Conservation (phyloP, 2,888 invertebrate genomes). For the Diadromus collaris region DNA sequence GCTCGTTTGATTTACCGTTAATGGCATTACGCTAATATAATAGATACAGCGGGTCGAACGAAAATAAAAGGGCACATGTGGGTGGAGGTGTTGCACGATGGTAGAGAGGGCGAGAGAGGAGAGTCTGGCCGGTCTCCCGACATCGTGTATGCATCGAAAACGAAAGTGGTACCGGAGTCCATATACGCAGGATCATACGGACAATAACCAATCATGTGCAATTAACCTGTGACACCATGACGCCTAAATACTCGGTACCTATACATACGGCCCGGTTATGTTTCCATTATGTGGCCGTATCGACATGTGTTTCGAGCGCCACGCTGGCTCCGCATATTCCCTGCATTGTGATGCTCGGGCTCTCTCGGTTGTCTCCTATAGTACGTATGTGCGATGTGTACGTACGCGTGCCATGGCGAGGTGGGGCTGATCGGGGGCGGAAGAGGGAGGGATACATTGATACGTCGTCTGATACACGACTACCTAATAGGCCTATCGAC, state of each 20-base stretch:
- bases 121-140: neutral
- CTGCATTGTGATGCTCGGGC: constrained; percentile 59
- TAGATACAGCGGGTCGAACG: constrained; percentile 61
- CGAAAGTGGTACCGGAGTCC: constrained; percentile 53
- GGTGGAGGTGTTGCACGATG: constrained; percentile 27
- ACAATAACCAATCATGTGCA: constrained; percentile 79
- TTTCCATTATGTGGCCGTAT: constrained; percentile 79
- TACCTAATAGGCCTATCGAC: constrained; percentile 70
- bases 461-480: constrained; percentile 67
- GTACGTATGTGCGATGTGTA: constrained; percentile 55
- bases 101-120: constrained; percentile 5
- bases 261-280: constrained; percentile 74
- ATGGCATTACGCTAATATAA: constrained; percentile 35
- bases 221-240: constrained; percentile 79
- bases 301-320: constrained; percentile 78
- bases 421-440: constrained; percentile 34
- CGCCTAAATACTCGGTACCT: constrained; percentile 74
- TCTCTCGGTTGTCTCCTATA: constrained; percentile 54
- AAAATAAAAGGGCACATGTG: constrained; percentile 63
- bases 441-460: constrained; percentile 59
- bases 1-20: constrained; percentile 34
- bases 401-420: constrained; percentile 33
- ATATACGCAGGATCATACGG: constrained; percentile 64
- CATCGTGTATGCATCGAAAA: constrained; percentile 40
- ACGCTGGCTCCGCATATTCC: constrained; percentile 60